Base-by-base conservation (phyloP, 2,113 vertebrate species). In the Spea bombifrons region DNA sequence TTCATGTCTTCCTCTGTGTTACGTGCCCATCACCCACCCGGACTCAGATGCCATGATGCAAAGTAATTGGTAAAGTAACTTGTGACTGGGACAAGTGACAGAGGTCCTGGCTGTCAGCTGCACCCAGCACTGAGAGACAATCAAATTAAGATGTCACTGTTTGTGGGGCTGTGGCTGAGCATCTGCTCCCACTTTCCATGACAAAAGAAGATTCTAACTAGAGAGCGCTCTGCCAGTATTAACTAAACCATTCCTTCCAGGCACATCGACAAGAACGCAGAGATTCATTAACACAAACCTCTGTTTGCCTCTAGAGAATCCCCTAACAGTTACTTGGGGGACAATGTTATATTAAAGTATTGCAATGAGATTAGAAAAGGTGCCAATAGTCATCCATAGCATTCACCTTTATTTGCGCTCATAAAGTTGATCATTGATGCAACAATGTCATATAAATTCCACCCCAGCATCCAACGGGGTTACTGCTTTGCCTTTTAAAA, bases 81-180 rank as follows among this genome's bases (percentile, higher is more conserved):
- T 68, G 52, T 59, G 52, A 67, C 43, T 48, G 5, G 16, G 13
- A 10, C 15, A 30, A 55, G 68, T 47, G 44, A 65, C 44, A 59
- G 59, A 13, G 63, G 73, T 65, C 16, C 49, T 64, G 63, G 48
- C 49, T 49, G 71, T 68, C 78, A 80, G 53, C 44, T 74, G 71
- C 5, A 7, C 48, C 63, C 63, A 17, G 64, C 43, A 66, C 44
- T 79, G 12, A 30, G 50, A 53, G 78, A 74, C 78, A 80, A 74
- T 74, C 71, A 72, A 80, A 80, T 80, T 80, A 80, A 80, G 71
- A 80, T 74, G 78, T 74, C 78, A 80, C 52, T 74, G 70, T 79
- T 73, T 74, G 65, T 80, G 71, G 64, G 64, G 12, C 71, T 50
- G 78, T 71, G 74, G 78, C 78, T 73, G 78, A 80, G 71, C 78